Evolutionary conservation across 2,113 vertebrate species (phyloP).

Genomic region (sheep (Ovis aries)): ARS-UI_Ramb_v3.0 NC_056057.1:37474001-37474500

Average conservation of each 20-base stretch:
- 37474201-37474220: not conserved
- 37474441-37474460: not conserved
- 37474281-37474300: not conserved
- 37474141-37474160: not conserved
- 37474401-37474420: not conserved
- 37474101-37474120: not conserved
- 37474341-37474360: not conserved
- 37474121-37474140: not conserved
- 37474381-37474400: not conserved
- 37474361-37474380: not conserved
- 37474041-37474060: not conserved
- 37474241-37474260: not conserved
- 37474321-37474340: not conserved
- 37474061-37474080: not conserved
- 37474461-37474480: not conserved
- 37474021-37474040: not conserved
- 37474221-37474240: not conserved
- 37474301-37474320: not conserved
- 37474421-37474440: not conserved
- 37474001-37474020: not conserved
- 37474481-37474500: not conserved
- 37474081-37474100: not conserved
- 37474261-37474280: not conserved
- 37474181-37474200: not conserved
- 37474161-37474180: not conserved